These are phyloP conservation scores for Sylvilagus bachmani DNA, from an alignment of 2,113 vertebrate genomes.

Conservation along the genomic window DNA sequence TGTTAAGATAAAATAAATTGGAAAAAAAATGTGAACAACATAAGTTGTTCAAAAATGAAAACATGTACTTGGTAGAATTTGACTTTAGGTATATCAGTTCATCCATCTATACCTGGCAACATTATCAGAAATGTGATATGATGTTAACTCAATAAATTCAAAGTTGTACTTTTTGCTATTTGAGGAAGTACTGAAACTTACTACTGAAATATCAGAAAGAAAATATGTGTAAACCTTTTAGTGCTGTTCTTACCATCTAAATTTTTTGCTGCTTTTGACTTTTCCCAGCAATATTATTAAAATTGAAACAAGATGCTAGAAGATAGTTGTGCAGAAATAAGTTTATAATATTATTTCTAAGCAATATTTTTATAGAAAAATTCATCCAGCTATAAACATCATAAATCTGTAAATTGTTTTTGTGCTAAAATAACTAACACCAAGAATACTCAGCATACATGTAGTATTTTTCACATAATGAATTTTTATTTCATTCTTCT, in stretches of 20 bases:
- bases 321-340: constrained; percentile 9
- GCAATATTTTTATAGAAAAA: background rate
- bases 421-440: background rate
- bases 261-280: background rate
- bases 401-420: background rate
- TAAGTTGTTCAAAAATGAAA: constrained; percentile 35
- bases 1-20: constrained; percentile 49
- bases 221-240: background rate
- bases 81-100: background rate
- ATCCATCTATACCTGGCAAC: constrained; percentile 8
- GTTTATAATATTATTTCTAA: background rate
- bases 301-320: background rate
- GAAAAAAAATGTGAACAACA: background rate
- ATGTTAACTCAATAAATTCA: constrained; percentile 7
- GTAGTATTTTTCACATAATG: background rate
- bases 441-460: background rate
- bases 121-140: background rate
- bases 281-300: background rate
- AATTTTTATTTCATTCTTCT: background rate
- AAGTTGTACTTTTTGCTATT: background rate
- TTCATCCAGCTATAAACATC: background rate
- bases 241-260: constrained; percentile 14
- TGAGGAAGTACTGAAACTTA: background rate
- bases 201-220: constrained; percentile 34
- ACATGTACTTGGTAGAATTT: background rate